phyloP scores from a whole-genome alignment of 2,888 invertebrate species.

The Ochropacha duplaris region DNA sequence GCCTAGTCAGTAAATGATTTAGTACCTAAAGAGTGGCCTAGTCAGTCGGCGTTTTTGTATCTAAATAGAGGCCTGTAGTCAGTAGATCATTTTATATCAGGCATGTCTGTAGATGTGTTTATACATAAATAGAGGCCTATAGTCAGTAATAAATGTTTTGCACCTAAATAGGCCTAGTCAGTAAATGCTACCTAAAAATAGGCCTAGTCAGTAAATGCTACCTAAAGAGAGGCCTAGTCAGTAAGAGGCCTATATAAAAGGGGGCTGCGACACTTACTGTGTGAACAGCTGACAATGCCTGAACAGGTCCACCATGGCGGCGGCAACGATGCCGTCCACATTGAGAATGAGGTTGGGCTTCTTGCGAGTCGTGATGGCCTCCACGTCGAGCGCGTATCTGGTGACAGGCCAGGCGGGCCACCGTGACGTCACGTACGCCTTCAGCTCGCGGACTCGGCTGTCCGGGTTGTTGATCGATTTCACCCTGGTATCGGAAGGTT shows the following conservation, averaged over 20 bases:
- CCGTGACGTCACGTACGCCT: constrained; percentile 96
- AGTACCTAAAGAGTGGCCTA: too few relatives aligned
- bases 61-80: too few relatives aligned
- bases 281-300: constrained; percentile 97
- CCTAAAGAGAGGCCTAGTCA: neutral
- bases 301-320: constrained; percentile 98
- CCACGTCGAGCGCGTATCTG: constrained; percentile 97
- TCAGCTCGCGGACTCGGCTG: constrained; percentile 97
- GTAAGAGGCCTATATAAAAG: neutral
- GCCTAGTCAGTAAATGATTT: too few relatives aligned
- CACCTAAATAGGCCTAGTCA: too few relatives aligned
- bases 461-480: constrained; percentile 99
- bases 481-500: constrained; percentile 70
- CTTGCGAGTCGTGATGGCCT: constrained; percentile 99
- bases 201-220: too few relatives aligned
- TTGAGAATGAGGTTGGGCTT: constrained; percentile 99
- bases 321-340: constrained; percentile 99
- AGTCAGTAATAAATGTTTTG: too few relatives aligned
- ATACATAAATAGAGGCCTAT: too few relatives aligned
- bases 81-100: too few relatives aligned
- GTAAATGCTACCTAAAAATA: too few relatives aligned
- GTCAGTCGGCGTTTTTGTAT: too few relatives aligned
- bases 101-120: too few relatives aligned
- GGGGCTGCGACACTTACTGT: constrained; percentile 83
- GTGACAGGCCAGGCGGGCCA: constrained; percentile 98